Evolutionary conservation across 2,113 vertebrate species (phyloP), one percentile per base, ranked within the genome.

Genomic region (Piaya cayana): DNA sequence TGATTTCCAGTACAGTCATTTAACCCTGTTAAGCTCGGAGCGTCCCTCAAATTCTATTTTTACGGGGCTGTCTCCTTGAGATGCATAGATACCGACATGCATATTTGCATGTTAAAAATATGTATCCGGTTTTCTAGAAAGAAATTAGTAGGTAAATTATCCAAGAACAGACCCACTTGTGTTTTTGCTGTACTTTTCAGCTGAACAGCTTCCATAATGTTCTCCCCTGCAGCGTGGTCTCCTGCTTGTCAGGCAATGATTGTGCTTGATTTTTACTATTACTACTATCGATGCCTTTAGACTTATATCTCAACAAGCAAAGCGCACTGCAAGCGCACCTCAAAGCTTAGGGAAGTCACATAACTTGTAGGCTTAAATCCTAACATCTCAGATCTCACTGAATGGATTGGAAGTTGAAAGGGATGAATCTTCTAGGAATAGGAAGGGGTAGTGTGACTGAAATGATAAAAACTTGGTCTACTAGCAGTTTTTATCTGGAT

Each of bases 151-250:
- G 71, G 59, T 50, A 63, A 9, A 32, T 63, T 90, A 56, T 80
- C 76, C 87, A 74, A 49, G 78, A 77, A 12, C 14, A 77, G 69
- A 52, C 43, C 16, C 42, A 42, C 47, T 71, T 74, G 11, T 55
- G 30, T 3, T 85, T 94, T 58, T 92, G 82, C 85, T 92, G 53
- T 89, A 11, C 26, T 82, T 92, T 56, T 80, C 78, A 88, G 82
- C 56, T 92, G 43, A 86, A 43, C 67, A 88, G 53, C 36, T 85
- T 47, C 58, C 58, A 23, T 30, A 8, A 6, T 43, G 58, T 27
- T 78, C 36, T 89, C 47, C 72, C 12, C 36, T 74, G 59, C 72
- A 42, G 23, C 15, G 68, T 82, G 47, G 2, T 52, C 76, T 82
- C 43, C 76, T 88, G 72, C 84, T 34, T 74, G 49, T 82, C 85